Conservation (phyloP, 2,113 vertebrate species). For the Saimiri boliviensis region DNA sequence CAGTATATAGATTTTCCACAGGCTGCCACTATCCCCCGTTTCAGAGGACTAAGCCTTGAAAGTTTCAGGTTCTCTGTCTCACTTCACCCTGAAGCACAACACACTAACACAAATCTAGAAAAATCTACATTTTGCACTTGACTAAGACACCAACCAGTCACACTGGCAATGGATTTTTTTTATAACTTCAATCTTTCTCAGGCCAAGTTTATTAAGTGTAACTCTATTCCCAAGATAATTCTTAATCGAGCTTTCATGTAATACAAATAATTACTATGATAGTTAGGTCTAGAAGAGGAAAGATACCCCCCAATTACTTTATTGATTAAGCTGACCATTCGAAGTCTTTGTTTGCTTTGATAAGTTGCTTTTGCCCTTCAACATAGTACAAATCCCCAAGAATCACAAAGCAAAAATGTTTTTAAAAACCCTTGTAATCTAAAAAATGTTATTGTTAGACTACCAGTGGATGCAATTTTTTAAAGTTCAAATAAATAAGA, state of each 20-base stretch:
- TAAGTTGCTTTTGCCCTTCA: background rate
- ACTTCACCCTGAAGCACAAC: background rate
- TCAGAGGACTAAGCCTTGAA: background rate
- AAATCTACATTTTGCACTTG: background rate
- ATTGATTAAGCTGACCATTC: slow-evolving; percentile 7
- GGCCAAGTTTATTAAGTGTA: slow-evolving; percentile 23
- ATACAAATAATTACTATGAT: background rate
- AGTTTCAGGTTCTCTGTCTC: background rate
- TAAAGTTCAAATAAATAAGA: background rate
- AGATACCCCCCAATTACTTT: background rate
- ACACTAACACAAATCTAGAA: background rate
- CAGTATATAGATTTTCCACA: background rate
- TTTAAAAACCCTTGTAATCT: background rate
- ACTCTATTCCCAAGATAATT: background rate
- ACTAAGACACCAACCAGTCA: background rate
- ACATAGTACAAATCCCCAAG: background rate
- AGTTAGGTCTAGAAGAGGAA: background rate
- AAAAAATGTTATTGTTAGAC: background rate
- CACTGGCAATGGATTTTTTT: background rate
- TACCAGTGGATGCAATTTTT: background rate
- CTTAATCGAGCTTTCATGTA: slow-evolving; percentile 26
- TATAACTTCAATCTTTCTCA: background rate
- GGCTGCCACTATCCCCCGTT: background rate
- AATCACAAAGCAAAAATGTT: background rate
- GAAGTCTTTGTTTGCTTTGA: background rate